A percentile compares a stretch with the other conserved stretches of the same genome.
Evolutionary conservation across 2,797 vertebrate species (phyloP).

Genomic region (Schizothorax lantsangensis): DNA sequence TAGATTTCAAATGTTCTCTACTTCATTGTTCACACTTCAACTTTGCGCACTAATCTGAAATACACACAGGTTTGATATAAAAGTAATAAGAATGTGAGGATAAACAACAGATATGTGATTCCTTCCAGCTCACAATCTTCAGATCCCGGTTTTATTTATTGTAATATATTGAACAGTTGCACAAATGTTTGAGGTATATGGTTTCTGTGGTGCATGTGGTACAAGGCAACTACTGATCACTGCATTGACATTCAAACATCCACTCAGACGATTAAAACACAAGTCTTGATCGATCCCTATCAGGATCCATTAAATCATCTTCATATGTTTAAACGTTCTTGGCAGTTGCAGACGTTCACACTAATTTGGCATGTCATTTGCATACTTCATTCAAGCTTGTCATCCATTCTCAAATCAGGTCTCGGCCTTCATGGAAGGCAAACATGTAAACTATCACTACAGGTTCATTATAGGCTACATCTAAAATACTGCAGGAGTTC

Average conservation of each 20-base stretch:
- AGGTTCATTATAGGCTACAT: slow-evolving; percentile 23
- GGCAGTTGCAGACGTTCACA: slow-evolving; percentile 2
- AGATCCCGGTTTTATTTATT: slow-evolving; percentile 1
- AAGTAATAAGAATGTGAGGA: slow-evolving; percentile 10
- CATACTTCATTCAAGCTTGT: slow-evolving; percentile 34
- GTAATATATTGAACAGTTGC: slow-evolving; percentile 25
- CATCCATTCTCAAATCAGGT: slow-evolving; percentile 46
- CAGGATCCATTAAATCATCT: slow-evolving; percentile 2
- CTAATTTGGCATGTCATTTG: slow-evolving; percentile 20
- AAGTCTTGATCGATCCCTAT: neutral
- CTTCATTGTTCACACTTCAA: neutral
- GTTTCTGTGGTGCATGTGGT: slow-evolving; percentile 29
- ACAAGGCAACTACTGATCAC: slow-evolving; percentile 6
- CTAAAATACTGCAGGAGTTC: slow-evolving; percentile 19
- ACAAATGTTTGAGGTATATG: slow-evolving; percentile 49
- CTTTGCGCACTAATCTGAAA: slow-evolving; percentile 13
- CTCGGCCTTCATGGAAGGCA: slow-evolving; percentile 74
- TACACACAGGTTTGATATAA: slow-evolving; percentile 15
- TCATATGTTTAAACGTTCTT: slow-evolving; percentile 3
- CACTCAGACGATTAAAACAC: neutral
- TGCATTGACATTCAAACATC: neutral
- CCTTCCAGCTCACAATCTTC: neutral
- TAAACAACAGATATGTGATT: neutral
- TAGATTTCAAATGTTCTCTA: neutral
- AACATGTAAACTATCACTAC: slow-evolving; percentile 39